Evolutionary conservation across 1,140 invertebrate species (phyloP), one percentile per base, ranked within the genome.

Genomic region (Homarus americanus): DNA sequence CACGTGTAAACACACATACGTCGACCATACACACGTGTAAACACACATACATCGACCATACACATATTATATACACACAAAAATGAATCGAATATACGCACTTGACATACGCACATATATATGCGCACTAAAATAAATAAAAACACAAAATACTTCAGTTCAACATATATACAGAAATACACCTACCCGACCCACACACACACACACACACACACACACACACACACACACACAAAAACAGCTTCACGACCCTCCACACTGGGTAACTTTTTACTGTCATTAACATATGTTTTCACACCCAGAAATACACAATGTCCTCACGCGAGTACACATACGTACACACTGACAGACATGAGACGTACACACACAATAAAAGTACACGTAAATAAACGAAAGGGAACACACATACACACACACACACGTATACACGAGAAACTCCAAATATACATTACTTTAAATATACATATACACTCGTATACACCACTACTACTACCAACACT

Each of bases 401-500:
- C n/a, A n/a, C 5, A 78, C 38, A 40, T 1, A 78, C 38, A 78
- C 40, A 40, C 40, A 5, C 17, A 78, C 38, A 78, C 36, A 78
- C 38, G 38, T 36, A 38, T 34, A 76, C 17, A 40, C 20, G 7
- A 38, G 40, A 2, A 28, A 1, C 20, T 72, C 32, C 36, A 76
- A 4, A 76, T 40, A 76, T 44, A 80, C 24, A 80, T n/a, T 10
- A 12, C 12, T 53, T 17, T 80, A 53, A 7, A 80, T 53, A 80
- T 53, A 41, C 28, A 80, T 53, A 80, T 36, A 82, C 53, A 82
- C 38, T 63, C 53, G 63, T 32, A 82, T 32, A 82, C 53, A 82
- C 53, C 44, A 49, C 44, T 49, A 12, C 5, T 12, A 49, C 58
- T 38, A 79, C 76, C 41, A 36, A 79, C 76, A 79, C 76, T 5